These are phyloP conservation scores for Platichthys stellatus DNA, from an alignment of 2,113 vertebrate genomes.

Conservation along the genomic window DNA sequence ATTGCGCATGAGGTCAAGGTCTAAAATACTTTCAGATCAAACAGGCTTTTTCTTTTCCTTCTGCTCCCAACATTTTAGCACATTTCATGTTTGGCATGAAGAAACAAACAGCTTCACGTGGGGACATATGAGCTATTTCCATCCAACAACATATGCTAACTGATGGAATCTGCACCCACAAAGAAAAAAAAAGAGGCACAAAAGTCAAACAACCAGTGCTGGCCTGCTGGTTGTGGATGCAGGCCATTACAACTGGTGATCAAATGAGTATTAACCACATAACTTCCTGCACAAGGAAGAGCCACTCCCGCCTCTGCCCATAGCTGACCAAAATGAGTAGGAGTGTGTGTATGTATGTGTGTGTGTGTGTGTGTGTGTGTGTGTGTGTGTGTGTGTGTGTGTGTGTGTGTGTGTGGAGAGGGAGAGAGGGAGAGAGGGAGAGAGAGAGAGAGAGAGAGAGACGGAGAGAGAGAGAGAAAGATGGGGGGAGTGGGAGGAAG, in stretches of 20 bases:
- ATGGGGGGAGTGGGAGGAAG: background rate
- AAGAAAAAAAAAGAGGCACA: constrained; percentile 6
- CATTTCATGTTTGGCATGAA: background rate
- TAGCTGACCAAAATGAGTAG: constrained; percentile 47
- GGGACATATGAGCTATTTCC: constrained; percentile 19
- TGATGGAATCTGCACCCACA: background rate
- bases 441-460: background rate
- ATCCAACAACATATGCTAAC: constrained; percentile 13
- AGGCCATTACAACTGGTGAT: constrained; percentile 48
- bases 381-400: too few species aligned
- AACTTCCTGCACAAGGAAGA: constrained; percentile 62
- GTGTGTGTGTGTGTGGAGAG: too few species aligned
- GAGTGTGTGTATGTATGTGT: constrained; percentile 37
- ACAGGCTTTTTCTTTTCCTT: background rate
- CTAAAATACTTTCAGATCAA: constrained; percentile 23
- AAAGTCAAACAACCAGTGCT: constrained; percentile 7
- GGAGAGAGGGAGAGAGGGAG: constrained; percentile 17
- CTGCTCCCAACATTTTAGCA: background rate
- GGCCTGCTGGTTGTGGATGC: constrained; percentile 19
- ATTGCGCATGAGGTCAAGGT: constrained; percentile 11
- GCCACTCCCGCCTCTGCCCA: constrained; percentile 46
- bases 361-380: background rate
- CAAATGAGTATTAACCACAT: constrained; percentile 67
- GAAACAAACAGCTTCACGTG: constrained; percentile 14
- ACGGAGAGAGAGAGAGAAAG: constrained; percentile 15